Evolutionary conservation across 2,888 invertebrate genomes (phyloP).

Genomic region (Trimorus sp.): DNA sequence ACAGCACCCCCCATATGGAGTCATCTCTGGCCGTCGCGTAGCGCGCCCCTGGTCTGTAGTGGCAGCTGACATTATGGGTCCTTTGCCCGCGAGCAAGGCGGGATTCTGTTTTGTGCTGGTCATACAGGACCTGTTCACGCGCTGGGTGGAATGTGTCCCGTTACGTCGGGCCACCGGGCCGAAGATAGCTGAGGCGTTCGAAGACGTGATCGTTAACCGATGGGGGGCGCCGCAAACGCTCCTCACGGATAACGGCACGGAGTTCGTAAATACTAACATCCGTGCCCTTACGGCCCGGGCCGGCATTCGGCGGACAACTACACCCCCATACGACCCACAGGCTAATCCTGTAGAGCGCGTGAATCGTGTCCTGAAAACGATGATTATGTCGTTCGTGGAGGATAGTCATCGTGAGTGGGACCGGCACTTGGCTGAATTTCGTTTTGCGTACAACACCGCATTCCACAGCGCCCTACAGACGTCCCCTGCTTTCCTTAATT

Average conservation of each 20-base stretch:
- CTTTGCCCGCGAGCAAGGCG: slow-evolving; percentile 30
- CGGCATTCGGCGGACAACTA: background rate
- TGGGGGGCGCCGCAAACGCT: slow-evolving; percentile 65
- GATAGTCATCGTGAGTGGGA: too few relatives aligned
- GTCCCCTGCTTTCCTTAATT: too few relatives aligned
- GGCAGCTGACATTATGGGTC: slow-evolving; percentile 40
- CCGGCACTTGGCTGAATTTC: too few relatives aligned
- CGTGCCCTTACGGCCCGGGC: background rate
- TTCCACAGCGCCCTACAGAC: too few relatives aligned
- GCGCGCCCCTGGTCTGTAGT: background rate
- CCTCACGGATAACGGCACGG: slow-evolving; percentile 68
- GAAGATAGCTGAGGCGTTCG: slow-evolving; percentile 47
- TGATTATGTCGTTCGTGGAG: too few relatives aligned
- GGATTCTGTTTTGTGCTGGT: slow-evolving; percentile 47
- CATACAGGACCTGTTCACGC: slow-evolving; percentile 64
- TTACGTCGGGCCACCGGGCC: slow-evolving; percentile 47
- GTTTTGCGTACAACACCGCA: too few relatives aligned
- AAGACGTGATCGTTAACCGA: slow-evolving; percentile 54
- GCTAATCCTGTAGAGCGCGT: background rate
- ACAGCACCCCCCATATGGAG: background rate
- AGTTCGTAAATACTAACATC: slow-evolving; percentile 53
- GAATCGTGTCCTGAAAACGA: background rate
- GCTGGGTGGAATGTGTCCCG: slow-evolving; percentile 52
- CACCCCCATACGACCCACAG: too few relatives aligned
- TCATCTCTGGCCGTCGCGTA: background rate